Base-by-base conservation (phyloP, 2,113 vertebrate species). In the Strigops habroptila region DNA sequence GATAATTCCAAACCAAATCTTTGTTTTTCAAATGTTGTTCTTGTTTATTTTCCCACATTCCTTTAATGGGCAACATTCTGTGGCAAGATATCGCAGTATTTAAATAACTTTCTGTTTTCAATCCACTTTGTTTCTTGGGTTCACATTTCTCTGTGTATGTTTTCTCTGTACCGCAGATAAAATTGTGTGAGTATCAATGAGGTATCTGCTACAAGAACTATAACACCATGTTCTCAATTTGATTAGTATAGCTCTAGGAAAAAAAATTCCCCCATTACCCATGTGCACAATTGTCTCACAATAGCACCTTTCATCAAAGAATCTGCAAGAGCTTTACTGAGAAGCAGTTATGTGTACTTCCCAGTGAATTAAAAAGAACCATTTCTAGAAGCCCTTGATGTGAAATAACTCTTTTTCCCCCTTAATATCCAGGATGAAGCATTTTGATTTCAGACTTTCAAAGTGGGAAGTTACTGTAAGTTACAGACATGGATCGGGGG, bases 21-120 rank as follows among this genome's bases (percentile, higher is more conserved):
- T 86, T 88, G 39, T 24, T 92, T 93, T 91, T 75, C 33, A 74
- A 64, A 88, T 33, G 18, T 48, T 78, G 46, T 63, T 49, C 49
- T 46, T 93, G 67, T 79, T 92, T 91, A 73, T 90, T 94, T 96
- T 91, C 91, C 81, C 88, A 93, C 65, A 79, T 79, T 79, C 70
- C 30, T 71, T 60, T 53, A 79, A 68, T 10, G 8, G 77, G 44
- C 21, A 68, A 94, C 91, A 81, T 68, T 71, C 69, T 69, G 69
- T 37, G 25, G 43, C 75, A 87, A 86, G 90, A 94, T 93, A 93
- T 57, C 48, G 31, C 0, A 49, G 74, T 33, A 82, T 89, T 87
- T 51, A 79, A 82, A 90, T 37, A 91, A 91, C 64, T 85, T 93
- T 52, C 31, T 79, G 51, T 51, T 97, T 93, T 68, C 51, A 57